A percentile compares a stretch with the other conserved stretches of the same genome.
These are phyloP conservation scores for Cirrhinus molitorella DNA, from an alignment of 2,797 vertebrate genomes.

Conservation along the genomic window DNA sequence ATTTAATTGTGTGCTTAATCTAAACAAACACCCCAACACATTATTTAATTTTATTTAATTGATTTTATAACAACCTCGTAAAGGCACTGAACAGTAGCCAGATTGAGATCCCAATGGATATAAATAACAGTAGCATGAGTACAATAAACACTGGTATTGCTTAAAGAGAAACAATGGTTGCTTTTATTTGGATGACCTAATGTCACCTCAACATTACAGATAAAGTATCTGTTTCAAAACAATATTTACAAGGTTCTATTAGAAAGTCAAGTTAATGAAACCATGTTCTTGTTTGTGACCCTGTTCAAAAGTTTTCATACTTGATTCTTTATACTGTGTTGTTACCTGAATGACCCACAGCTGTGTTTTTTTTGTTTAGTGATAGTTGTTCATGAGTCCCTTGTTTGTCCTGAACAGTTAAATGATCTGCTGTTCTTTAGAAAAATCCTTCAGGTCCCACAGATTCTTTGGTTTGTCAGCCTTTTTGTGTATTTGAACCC, in stretches of 20 bases:
- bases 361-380: too few relatives aligned
- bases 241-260: not conserved
- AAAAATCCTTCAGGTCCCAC: too few relatives aligned
- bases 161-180: constrained; percentile 21
- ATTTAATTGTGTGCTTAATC: not conserved
- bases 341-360: too few relatives aligned
- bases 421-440: too few relatives aligned
- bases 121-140: constrained; percentile 5
- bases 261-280: not conserved
- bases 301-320: too few relatives aligned
- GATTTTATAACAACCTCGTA: not conserved
- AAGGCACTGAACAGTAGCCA: not conserved
- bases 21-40: not conserved
- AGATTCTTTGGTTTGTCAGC: too few relatives aligned
- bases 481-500: too few relatives aligned
- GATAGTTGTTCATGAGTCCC: too few relatives aligned
- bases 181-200: constrained; percentile 14
- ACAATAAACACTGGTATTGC: not conserved
- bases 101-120: not conserved
- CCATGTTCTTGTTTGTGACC: not conserved
- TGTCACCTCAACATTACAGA: not conserved
- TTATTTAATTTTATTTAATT: not conserved
- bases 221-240: not conserved
- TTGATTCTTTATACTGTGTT: too few relatives aligned
- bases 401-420: too few relatives aligned